Conservation (phyloP, 1,140 invertebrate species). For the Thrips palmi region DNA sequence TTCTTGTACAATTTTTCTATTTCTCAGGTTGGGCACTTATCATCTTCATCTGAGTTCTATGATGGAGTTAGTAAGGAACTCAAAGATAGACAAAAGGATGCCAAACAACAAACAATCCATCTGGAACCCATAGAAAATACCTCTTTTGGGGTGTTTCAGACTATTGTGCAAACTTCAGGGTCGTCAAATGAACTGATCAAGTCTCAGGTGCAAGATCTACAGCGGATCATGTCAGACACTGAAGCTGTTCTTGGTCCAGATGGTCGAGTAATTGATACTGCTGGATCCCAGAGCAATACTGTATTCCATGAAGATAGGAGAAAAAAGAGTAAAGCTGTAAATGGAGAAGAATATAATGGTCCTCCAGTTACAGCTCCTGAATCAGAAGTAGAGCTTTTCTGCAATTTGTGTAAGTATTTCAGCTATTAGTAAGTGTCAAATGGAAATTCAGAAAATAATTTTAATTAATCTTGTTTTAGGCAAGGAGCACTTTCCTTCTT, state of each 20-base stretch:
- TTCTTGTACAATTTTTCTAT: too few relatives aligned
- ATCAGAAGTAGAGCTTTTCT: not conserved
- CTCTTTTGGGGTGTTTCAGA: conserved; percentile 30
- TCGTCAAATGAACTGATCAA: not conserved
- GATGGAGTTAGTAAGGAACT: conserved; percentile 5
- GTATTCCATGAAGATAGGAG: not conserved
- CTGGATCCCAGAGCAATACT: conserved; percentile 1
- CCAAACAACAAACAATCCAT: conserved; percentile 19
- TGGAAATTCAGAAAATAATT: conserved; percentile 27
- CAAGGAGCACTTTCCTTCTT: conserved; percentile 42
- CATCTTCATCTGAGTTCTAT: conserved; percentile 8
- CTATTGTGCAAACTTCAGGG: conserved; percentile 12
- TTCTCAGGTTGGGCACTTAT: too few relatives aligned
- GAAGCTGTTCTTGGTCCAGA: conserved; percentile 2
- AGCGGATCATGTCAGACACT: conserved; percentile 7
- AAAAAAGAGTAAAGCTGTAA: too few relatives aligned
- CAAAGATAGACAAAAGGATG: conserved; percentile 6
- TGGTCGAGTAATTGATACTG: conserved; percentile 7
- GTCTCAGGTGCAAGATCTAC: conserved; percentile 12
- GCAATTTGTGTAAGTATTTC: not conserved
- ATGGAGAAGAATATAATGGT: too few relatives aligned
- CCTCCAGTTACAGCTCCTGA: not conserved
- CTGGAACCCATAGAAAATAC: conserved; percentile 30
- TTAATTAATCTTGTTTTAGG: conserved; percentile 27
- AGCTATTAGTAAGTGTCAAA: conserved; percentile 21